A percentile compares a stretch with the other conserved stretches of the same genome.
Evolutionary conservation across 2,888 invertebrate genomes (phyloP).

Genomic region (Acanthosepion esculentum): DNA sequence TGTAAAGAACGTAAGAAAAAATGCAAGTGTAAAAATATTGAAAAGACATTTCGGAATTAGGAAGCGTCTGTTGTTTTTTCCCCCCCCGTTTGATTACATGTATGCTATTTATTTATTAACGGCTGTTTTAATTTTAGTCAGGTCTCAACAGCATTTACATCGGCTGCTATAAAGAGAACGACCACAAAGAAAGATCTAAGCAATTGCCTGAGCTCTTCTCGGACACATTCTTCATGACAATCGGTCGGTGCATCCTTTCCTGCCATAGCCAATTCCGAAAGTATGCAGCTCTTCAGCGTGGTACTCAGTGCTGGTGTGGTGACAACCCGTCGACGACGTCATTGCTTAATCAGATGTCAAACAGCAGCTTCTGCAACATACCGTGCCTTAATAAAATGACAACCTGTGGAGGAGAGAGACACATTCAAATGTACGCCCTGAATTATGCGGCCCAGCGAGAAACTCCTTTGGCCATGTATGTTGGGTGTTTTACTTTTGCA

Average conservation of each 20-base stretch:
- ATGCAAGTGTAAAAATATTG: no score
- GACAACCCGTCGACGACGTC: neutral
- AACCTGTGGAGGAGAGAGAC: neutral
- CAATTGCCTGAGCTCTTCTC: neutral
- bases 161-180: neutral
- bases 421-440: neutral
- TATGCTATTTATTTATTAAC: no score
- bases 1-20: no score
- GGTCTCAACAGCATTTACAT: neutral
- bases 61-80: no score
- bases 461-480: slow-evolving; percentile 35
- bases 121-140: neutral
- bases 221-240: neutral
- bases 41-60: no score
- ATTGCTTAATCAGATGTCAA: neutral
- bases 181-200: neutral
- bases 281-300: neutral
- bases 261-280: slow-evolving; percentile 17
- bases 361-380: neutral
- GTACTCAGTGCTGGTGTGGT: slow-evolving; percentile 25
- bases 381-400: neutral
- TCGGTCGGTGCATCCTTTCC: neutral
- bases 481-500: neutral
- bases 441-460: neutral
- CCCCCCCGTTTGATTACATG: no score